Evolutionary conservation across 1,140 invertebrate species (phyloP).

Genomic region (Leguminivora glycinivorella): DNA sequence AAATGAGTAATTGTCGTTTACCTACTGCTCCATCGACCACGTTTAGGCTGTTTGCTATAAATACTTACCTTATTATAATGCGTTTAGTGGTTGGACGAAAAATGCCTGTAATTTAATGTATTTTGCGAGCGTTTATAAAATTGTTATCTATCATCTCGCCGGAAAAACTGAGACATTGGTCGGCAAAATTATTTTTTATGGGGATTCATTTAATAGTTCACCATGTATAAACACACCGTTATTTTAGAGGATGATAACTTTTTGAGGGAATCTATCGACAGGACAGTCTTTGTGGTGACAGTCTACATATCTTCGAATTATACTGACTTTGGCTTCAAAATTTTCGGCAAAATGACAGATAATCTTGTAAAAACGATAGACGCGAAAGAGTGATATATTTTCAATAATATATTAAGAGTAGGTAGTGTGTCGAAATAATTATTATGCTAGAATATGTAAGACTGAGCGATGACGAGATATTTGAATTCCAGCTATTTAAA

Average conservation of each 20-base stretch:
- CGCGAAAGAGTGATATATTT: slow-evolving; percentile 25
- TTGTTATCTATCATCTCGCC: neutral
- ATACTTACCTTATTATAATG: slow-evolving; percentile 2
- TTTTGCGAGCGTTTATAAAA: slow-evolving; percentile 19
- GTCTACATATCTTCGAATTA: no score
- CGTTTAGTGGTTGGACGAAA: slow-evolving; percentile 17
- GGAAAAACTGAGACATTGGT: neutral
- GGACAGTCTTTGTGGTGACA: no score
- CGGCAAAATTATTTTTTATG: neutral
- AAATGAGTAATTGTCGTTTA: neutral
- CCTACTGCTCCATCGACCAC: neutral
- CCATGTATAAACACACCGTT: no score
- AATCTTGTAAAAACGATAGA: neutral
- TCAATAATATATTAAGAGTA: slow-evolving; percentile 25
- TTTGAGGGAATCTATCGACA: no score
- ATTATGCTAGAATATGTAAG: neutral
- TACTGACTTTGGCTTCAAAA: no score
- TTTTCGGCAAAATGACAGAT: slow-evolving; percentile 1
- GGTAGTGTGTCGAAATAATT: slow-evolving; percentile 24
- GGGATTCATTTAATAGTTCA: no score
- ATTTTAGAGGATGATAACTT: no score
- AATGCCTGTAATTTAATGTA: slow-evolving; percentile 22
- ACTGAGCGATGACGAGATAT: neutral
- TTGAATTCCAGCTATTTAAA: neutral
- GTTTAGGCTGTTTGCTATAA: slow-evolving; percentile 1